Conservation (phyloP, 2,113 vertebrate species). For the Pseudorectes ferrugineus region DNA sequence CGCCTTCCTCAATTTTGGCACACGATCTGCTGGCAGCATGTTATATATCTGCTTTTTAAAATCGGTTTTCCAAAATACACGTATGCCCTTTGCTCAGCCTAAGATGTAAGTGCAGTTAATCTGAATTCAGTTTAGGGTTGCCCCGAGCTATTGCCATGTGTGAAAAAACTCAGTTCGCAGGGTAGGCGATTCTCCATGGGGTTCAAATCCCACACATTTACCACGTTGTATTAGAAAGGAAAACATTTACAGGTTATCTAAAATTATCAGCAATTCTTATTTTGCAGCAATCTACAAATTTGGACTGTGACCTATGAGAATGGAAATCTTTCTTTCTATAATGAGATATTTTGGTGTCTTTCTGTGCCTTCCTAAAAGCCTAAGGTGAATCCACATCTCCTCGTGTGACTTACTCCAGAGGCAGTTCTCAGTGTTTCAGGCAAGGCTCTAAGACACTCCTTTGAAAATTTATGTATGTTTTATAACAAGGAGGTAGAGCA, state of each 20-base stretch:
- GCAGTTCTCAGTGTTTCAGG: not conserved
- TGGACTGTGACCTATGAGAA: not conserved
- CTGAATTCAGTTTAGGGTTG: not conserved
- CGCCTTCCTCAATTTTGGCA: accelerated
- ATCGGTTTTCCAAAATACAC: not conserved
- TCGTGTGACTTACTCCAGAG: not conserved
- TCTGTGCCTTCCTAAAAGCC: not conserved
- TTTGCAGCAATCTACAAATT: not conserved
- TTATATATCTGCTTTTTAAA: not conserved
- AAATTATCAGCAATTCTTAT: not conserved
- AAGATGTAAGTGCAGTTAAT: not conserved
- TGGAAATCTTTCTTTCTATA: not conserved
- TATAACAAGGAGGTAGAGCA: not conserved
- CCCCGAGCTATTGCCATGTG: not conserved
- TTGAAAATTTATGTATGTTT: not conserved
- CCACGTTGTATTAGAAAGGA: not conserved
- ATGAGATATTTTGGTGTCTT: not conserved
- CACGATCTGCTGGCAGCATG: not conserved
- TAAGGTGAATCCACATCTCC: not conserved
- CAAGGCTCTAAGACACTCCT: not conserved
- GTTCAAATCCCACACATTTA: not conserved
- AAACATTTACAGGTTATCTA: not conserved
- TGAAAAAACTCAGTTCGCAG: not conserved
- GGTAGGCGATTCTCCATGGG: accelerated
- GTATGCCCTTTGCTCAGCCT: not conserved